Percentiles rank a stretch among this genome's conserved stretches.
Conservation (phyloP, 2,888 invertebrate species). For the Papilio gigon region DNA sequence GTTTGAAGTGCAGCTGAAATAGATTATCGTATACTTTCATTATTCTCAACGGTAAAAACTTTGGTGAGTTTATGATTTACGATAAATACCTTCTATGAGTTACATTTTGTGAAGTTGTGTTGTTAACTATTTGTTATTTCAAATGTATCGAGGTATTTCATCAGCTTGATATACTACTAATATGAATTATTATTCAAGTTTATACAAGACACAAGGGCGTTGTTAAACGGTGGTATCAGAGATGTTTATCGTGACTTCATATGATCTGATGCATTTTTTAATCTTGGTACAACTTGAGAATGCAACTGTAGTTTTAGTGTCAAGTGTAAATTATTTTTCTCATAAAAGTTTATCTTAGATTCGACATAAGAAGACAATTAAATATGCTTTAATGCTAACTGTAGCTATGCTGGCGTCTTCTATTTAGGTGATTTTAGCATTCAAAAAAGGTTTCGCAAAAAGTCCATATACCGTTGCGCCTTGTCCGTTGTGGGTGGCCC, state of each 20-base stretch:
- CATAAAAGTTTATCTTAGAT: no score
- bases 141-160: constrained; percentile 13
- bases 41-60: constrained; percentile 28
- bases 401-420: neutral
- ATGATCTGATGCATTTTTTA: neutral
- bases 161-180: neutral
- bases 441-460: constrained; percentile 1
- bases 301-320: no score
- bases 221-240: neutral
- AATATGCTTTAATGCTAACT: neutral
- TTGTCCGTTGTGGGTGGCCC: constrained; percentile 28
- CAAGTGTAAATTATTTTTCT: no score
- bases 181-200: constrained; percentile 1
- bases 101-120: neutral
- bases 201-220: constrained; percentile 1
- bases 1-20: constrained; percentile 8
- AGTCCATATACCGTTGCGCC: constrained; percentile 24
- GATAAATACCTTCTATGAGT: neutral
- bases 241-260: neutral
- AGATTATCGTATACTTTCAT: constrained; percentile 15
- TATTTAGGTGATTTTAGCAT: constrained; percentile 7
- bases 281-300: no score
- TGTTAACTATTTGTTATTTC: neutral
- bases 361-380: no score
- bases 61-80: constrained; percentile 15